Percentiles rank a stretch among this genome's conserved stretches.
phyloP scores from a whole-genome alignment of 2,888 invertebrate genomes.

The Rhimphoctona megacephalus region DNA sequence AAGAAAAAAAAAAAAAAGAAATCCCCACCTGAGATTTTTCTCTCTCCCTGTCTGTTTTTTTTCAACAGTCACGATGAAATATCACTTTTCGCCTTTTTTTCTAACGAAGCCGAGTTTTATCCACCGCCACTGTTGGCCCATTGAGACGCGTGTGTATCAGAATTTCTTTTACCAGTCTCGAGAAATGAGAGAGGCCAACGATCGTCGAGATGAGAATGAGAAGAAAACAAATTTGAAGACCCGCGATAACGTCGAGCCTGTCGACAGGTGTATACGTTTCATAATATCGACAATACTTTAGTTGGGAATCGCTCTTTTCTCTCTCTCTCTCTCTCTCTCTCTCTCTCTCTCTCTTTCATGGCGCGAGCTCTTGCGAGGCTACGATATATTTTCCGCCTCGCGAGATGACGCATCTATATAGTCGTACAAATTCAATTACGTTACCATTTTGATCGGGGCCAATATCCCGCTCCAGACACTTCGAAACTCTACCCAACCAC shows the following conservation, averaged over 20 bases:
- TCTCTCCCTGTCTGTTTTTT: constrained; percentile 39
- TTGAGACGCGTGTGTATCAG: constrained; percentile 43
- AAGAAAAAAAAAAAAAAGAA: not conserved
- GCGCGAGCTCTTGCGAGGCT: constrained; percentile 21
- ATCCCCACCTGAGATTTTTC: constrained; percentile 10
- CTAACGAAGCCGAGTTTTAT: constrained; percentile 48
- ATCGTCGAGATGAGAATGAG: constrained; percentile 24
- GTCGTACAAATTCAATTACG: constrained; percentile 67
- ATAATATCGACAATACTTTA: constrained; percentile 49
- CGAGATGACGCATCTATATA: constrained; percentile 53
- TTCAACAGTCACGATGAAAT: constrained; percentile 66
- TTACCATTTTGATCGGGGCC: constrained; percentile 46
- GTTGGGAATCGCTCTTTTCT: not conserved
- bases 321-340: not conserved
- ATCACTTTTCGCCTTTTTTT: constrained; percentile 58
- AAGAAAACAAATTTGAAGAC: constrained; percentile 34
- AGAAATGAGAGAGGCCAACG: constrained; percentile 16
- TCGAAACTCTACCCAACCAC: constrained; percentile 35
- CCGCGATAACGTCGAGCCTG: constrained; percentile 56
- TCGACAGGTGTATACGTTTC: constrained; percentile 63
- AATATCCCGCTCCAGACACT: constrained; percentile 45
- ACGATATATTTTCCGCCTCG: constrained; percentile 48
- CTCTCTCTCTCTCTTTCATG: not conserved
- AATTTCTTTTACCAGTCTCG: constrained; percentile 8
- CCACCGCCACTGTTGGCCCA: constrained; percentile 26